Percentiles rank a stretch among this genome's conserved stretches.
Evolutionary conservation across 2,113 vertebrate genomes (phyloP).

Genomic region (Cervus canadensis): DNA sequence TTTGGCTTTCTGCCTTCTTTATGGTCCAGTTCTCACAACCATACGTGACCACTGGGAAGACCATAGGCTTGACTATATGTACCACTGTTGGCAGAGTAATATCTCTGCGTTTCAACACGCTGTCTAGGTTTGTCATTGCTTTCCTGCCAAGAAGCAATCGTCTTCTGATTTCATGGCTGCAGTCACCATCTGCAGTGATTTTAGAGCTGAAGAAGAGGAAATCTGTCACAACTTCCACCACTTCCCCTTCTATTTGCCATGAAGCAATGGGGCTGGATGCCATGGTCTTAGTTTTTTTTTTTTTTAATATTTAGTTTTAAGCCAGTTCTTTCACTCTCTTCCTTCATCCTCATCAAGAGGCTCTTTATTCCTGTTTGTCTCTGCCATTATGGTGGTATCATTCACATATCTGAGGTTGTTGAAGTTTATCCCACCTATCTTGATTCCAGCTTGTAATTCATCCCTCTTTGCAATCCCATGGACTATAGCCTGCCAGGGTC

Average conservation of each 20-base stretch:
- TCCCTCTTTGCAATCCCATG: background rate
- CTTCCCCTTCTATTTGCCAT: background rate
- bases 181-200: background rate
- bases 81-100: background rate
- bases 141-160: background rate
- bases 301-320: background rate
- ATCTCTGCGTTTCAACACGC: background rate
- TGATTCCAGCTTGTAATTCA: background rate
- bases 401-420: background rate
- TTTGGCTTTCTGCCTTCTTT: background rate
- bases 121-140: background rate
- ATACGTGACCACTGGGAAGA: background rate
- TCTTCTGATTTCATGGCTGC: background rate
- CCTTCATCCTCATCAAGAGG: background rate
- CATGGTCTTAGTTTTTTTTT: background rate
- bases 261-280: background rate
- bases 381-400: background rate
- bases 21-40: background rate
- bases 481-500: background rate
- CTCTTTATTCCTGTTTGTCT: background rate
- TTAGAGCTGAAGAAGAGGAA: background rate
- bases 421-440: background rate
- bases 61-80: background rate
- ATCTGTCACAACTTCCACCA: background rate
- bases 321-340: background rate